A percentile compares a stretch with the other conserved stretches of the same genome.
Evolutionary conservation across 1,140 invertebrate genomes (phyloP).

Genomic region (Halesus radiatus): DNA sequence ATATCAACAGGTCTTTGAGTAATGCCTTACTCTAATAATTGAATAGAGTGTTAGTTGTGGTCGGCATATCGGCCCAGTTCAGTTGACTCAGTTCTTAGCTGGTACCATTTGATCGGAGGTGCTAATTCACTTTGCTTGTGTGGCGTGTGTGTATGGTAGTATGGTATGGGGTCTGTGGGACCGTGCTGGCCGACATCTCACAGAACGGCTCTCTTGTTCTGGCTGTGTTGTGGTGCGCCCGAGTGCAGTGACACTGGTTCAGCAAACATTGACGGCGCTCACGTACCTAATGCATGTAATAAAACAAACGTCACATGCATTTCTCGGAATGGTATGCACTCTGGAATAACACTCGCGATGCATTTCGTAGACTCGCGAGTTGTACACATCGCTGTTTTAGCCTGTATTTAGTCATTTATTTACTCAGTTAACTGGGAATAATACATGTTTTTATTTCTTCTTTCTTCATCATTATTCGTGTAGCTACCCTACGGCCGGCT

Average conservation of each 20-base stretch:
- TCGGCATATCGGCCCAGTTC: too few relatives aligned
- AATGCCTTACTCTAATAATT: too few relatives aligned
- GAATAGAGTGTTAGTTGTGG: too few relatives aligned
- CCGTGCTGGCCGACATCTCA: too few relatives aligned
- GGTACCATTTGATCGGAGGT: slow-evolving; percentile 15
- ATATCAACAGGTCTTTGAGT: too few relatives aligned
- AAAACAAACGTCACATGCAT: slow-evolving; percentile 24
- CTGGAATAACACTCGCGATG: slow-evolving; percentile 20
- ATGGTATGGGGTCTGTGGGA: too few relatives aligned
- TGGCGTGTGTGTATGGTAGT: neutral
- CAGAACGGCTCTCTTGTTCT: slow-evolving; percentile 12
- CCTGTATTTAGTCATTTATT: neutral
- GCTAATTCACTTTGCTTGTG: neutral
- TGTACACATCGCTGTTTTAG: neutral
- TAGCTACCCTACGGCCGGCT: too few relatives aligned
- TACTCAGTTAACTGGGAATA: too few relatives aligned
- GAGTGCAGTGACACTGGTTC: slow-evolving; percentile 26
- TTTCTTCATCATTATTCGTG: too few relatives aligned
- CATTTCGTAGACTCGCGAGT: neutral
- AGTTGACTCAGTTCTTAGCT: neutral
- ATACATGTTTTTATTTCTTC: too few relatives aligned
- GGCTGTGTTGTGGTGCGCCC: neutral
- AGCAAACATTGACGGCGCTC: slow-evolving; percentile 13
- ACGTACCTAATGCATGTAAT: slow-evolving; percentile 27
- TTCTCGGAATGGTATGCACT: slow-evolving; percentile 15